phyloP scores from a whole-genome alignment of 2,113 vertebrate genomes.

The Mesocricetus auratus region DNA sequence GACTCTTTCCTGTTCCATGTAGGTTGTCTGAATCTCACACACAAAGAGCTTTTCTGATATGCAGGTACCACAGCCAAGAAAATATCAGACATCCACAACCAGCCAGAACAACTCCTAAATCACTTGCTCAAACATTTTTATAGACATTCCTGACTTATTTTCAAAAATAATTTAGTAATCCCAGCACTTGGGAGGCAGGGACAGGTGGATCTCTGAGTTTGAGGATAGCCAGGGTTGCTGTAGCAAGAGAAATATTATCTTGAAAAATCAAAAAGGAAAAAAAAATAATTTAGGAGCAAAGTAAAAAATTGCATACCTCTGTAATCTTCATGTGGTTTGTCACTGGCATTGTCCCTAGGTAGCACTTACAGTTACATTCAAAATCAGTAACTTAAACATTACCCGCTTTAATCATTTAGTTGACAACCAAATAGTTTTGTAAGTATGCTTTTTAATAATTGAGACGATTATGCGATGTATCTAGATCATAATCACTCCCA shows the following conservation, averaged over 20 bases:
- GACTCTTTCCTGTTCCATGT: neutral
- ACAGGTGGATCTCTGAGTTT: neutral
- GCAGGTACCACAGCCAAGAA: neutral
- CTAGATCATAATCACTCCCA: neutral
- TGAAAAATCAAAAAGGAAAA: neutral
- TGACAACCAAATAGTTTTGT: neutral
- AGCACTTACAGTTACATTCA: neutral
- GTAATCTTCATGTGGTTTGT: neutral
- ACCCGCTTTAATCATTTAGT: neutral
- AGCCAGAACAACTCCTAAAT: constrained; percentile 5
- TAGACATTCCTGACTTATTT: constrained; percentile 16
- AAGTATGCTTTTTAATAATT: neutral
- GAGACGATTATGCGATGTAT: neutral
- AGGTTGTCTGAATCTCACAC: neutral
- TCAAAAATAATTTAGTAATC: neutral
- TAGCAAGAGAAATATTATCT: neutral
- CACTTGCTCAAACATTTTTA: neutral
- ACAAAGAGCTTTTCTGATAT: neutral
- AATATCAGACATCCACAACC: neutral
- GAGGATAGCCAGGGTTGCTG: neutral
- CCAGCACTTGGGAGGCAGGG: neutral
- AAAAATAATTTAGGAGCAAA: neutral
- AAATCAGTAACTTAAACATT: constrained; percentile 25
- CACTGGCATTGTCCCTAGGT: neutral
- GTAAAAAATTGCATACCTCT: neutral